Evolutionary conservation across 2,888 invertebrate species (phyloP), one percentile per base, ranked within the genome.

Genomic region (Macropis europaea): DNA sequence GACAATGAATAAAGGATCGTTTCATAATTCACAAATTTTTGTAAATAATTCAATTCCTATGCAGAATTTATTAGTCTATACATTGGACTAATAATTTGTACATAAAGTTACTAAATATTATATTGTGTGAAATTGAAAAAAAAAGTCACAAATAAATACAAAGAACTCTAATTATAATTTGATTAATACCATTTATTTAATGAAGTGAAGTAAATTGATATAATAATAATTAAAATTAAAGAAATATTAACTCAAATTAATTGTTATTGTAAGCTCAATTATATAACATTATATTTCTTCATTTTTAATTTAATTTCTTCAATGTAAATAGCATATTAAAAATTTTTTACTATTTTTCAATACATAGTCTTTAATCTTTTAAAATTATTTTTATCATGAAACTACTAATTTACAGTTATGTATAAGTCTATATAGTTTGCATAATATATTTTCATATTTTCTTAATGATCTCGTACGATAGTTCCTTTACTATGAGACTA

Each of bases 61-160:
- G 69, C 61, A 73, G 74, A 78, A 77, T 83, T 86, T 81, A 82
- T 85, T 83, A 82, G 82, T 81, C 81, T 82, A 79, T 83, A 77
- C 80, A 83, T 72, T 79, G 79, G 81, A 77, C 73, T 75, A 77
- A 84, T 86, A 78, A 86, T 85, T 84, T 88, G 88, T 88, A 88
- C 87, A 88, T 88, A 88, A 86, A 86, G 82, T 86, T 87, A 86
- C 83, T 81, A 82, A 85, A 84, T 84, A 82, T 84, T 84, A 84
- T 82, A 81, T 85, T 79, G 84, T 84, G 79, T 86, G 80, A 79
- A 81, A 80, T 79, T 57, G 38, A 73, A 28, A 68, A 79, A 38
- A 61, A 73, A 71, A 78, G 66, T 82, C 79, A 73, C 47, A 73
- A 81, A 81, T 81, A 81, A 78, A 81, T 71, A 69, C 72, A 68